Evolutionary conservation across 1,140 invertebrate species (phyloP).

Genomic region (Drosophila pseudoananassae): DNA sequence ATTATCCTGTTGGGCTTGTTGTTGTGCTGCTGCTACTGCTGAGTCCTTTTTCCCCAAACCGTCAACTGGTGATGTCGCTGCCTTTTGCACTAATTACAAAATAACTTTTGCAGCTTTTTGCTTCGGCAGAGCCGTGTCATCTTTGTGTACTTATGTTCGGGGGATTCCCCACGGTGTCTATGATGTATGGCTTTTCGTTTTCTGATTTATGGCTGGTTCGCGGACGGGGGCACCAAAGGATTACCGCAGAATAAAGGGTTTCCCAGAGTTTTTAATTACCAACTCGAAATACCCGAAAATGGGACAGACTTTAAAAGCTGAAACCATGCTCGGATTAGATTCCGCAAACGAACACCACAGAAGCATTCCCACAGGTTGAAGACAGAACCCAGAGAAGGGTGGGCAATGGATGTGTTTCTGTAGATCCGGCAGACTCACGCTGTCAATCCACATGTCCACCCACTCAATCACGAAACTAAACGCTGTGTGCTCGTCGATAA

Average conservation of each 20-base stretch:
- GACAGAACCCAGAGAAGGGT: neutral
- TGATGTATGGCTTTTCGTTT: conserved; percentile 77
- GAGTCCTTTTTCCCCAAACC: conserved; percentile 23
- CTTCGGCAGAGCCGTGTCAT: conserved; percentile 40
- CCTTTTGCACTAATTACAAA: conserved; percentile 77
- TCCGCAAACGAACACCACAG: conserved; percentile 8
- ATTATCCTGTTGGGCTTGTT: conserved; percentile 39
- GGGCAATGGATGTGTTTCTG: conserved; percentile 46
- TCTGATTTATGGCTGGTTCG: conserved; percentile 43
- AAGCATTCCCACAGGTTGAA: conserved; percentile 5
- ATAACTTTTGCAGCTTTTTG: conserved; percentile 70
- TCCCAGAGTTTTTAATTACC: conserved; percentile 66
- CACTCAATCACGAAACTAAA: conserved; percentile 82
- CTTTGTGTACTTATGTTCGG: conserved; percentile 36
- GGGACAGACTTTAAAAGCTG: conserved; percentile 52
- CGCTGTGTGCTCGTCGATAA: conserved; percentile 71
- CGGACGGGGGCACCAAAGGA: conserved; percentile 28
- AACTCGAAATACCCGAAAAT: conserved; percentile 8
- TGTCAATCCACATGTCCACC: conserved; percentile 83
- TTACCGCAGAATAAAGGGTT: conserved; percentile 63
- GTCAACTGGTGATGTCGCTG: conserved; percentile 29
- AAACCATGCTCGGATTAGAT: conserved; percentile 15
- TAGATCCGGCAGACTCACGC: conserved; percentile 80
- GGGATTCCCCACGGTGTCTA: conserved; percentile 70
- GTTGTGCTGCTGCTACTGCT: conserved; percentile 10